A percentile compares a stretch with the other conserved stretches of the same genome.
Evolutionary conservation across 2,797 vertebrate species (phyloP).

Genomic region (Potorous gilbertii): DNA sequence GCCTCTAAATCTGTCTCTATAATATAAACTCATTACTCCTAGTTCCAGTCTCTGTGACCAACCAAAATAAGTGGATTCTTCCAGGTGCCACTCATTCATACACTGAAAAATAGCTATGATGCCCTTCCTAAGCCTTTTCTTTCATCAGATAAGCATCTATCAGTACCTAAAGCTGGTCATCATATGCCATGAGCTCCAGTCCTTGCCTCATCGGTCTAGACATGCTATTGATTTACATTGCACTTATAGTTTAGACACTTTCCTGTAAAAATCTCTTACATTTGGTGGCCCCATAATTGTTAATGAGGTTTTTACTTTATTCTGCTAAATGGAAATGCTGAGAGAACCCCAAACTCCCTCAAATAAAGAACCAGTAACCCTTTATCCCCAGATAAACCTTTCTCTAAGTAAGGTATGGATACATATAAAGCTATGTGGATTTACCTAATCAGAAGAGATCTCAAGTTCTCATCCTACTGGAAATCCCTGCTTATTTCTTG

Average conservation of each 20-base stretch:
- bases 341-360: neutral
- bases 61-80: neutral
- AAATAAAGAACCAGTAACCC: neutral
- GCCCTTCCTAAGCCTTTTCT: neutral
- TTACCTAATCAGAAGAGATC: neutral
- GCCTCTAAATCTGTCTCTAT: neutral
- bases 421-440: neutral
- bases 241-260: neutral
- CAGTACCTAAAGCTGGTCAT: neutral
- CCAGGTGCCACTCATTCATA: neutral
- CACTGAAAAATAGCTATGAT: neutral
- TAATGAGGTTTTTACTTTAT: neutral
- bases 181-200: neutral
- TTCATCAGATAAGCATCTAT: neutral
- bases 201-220: neutral
- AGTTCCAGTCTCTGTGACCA: neutral
- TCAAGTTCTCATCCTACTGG: neutral
- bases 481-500: neutral
- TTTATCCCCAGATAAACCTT: neutral
- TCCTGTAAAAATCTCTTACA: neutral
- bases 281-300: neutral
- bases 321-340: neutral
- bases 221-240: neutral
- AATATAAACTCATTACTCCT: neutral
- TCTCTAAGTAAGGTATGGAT: neutral